A percentile compares a stretch with the other conserved stretches of the same genome.
phyloP scores from a whole-genome alignment of 2,797 vertebrate species.

The Trachops cirrhosus region DNA sequence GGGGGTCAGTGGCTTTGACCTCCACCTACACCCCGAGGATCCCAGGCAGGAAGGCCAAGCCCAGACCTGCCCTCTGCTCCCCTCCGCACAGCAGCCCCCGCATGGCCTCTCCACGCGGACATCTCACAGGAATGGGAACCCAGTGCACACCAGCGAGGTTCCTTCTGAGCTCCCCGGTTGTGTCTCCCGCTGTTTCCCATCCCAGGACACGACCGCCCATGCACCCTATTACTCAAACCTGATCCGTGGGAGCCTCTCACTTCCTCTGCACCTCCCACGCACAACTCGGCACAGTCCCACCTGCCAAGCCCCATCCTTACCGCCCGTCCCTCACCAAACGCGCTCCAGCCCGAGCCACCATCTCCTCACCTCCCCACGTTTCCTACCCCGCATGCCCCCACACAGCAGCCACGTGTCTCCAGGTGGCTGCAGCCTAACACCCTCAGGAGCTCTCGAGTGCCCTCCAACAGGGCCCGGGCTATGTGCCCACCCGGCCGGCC shows the following conservation, averaged over 20 bases:
- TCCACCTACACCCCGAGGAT: too few species aligned
- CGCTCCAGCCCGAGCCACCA: not conserved
- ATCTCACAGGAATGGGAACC: not conserved
- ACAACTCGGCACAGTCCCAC: rapidly evolving
- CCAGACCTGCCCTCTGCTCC: not conserved
- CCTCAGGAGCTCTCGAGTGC: too few species aligned
- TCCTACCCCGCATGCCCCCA: not conserved
- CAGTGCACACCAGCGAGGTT: rapidly evolving
- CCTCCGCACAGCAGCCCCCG: rapidly evolving
- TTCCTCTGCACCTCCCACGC: not conserved
- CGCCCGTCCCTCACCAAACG: rapidly evolving
- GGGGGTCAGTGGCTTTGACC: not conserved
- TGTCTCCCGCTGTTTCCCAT: not conserved
- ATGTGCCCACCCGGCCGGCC: rapidly evolving
- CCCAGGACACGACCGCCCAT: not conserved
- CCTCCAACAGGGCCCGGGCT: not conserved
- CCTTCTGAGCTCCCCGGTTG: not conserved
- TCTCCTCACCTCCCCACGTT: rapidly evolving
- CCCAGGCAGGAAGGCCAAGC: not conserved
- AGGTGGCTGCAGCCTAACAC: not conserved
- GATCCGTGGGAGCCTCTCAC: not conserved
- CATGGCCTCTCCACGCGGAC: rapidly evolving
- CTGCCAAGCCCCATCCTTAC: rapidly evolving
- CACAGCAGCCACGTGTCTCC: too few species aligned
- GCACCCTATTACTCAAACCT: not conserved